phyloP scores from a whole-genome alignment of 2,797 vertebrate species.

The Fundulus diaphanus region DNA sequence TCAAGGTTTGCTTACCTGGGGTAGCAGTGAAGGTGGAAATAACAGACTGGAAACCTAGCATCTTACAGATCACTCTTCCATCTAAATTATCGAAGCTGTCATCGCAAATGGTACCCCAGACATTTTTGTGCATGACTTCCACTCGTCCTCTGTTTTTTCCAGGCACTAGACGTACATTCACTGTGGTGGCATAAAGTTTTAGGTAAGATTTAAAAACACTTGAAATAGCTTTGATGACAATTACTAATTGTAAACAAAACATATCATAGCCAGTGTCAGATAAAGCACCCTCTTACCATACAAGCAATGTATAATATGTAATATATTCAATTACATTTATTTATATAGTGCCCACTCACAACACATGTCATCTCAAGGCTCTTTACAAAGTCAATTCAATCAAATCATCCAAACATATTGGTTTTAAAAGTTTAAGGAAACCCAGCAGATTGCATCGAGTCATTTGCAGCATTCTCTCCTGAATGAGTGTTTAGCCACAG shows the following conservation, averaged over 20 bases:
- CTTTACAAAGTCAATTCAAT: too few relatives aligned
- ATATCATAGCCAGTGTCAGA: not conserved
- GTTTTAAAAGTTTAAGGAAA: too few relatives aligned
- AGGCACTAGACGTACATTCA: conserved; percentile 51
- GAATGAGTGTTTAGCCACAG: too few relatives aligned
- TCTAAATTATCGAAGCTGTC: conserved; percentile 78
- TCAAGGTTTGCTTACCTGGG: conserved; percentile 72
- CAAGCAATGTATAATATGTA: too few relatives aligned
- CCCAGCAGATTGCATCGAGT: too few relatives aligned
- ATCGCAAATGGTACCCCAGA: conserved; percentile 91
- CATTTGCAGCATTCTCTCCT: too few relatives aligned
- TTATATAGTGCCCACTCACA: too few relatives aligned
- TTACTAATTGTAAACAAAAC: not conserved
- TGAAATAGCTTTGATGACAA: not conserved
- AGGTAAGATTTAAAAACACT: not conserved
- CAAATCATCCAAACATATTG: too few relatives aligned
- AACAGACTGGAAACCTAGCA: conserved; percentile 77
- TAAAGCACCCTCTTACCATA: not conserved
- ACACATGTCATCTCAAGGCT: too few relatives aligned
- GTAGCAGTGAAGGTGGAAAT: fast-evolving
- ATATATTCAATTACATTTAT: too few relatives aligned
- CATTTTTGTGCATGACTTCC: conserved; percentile 70
- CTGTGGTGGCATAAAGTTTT: conserved; percentile 33
- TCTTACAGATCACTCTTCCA: conserved; percentile 83
- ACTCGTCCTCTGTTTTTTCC: conserved; percentile 76